phyloP scores from a whole-genome alignment of 2,113 vertebrate genomes.

The Myiozetetes cayanensis region DNA sequence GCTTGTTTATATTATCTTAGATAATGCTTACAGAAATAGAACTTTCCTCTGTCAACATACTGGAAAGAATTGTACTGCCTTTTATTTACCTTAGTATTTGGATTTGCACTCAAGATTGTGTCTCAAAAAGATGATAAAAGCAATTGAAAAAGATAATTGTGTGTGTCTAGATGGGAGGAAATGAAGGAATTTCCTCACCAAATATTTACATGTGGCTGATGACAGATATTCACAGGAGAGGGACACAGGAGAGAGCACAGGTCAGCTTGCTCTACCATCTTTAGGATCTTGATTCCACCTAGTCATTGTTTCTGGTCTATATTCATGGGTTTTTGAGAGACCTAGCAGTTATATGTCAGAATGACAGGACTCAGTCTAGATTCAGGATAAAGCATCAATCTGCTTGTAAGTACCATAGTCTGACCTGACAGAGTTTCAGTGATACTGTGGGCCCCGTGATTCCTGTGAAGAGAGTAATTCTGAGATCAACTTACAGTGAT shows the following conservation, averaged over 20 bases:
- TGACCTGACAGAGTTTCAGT: not conserved
- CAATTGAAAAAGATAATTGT: not conserved
- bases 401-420: not conserved
- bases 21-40: not conserved
- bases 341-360: not conserved
- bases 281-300: not conserved
- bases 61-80: not conserved
- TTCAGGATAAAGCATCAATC: constrained; percentile 6
- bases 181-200: not conserved
- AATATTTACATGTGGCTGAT: not conserved
- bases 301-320: not conserved
- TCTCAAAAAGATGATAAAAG: not conserved
- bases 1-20: not conserved
- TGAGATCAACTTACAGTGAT: not conserved
- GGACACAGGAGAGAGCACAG: not conserved
- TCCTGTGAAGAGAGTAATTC: not conserved
- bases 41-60: not conserved
- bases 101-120: not conserved
- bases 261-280: not conserved
- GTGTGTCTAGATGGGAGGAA: not conserved
- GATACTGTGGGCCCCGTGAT: not conserved
- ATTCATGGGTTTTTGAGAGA: not conserved
- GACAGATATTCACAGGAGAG: not conserved
- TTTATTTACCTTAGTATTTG: not conserved
- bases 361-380: not conserved